phyloP scores from a whole-genome alignment of 1,140 invertebrate species.

The Neotoxoptera formosana region DNA sequence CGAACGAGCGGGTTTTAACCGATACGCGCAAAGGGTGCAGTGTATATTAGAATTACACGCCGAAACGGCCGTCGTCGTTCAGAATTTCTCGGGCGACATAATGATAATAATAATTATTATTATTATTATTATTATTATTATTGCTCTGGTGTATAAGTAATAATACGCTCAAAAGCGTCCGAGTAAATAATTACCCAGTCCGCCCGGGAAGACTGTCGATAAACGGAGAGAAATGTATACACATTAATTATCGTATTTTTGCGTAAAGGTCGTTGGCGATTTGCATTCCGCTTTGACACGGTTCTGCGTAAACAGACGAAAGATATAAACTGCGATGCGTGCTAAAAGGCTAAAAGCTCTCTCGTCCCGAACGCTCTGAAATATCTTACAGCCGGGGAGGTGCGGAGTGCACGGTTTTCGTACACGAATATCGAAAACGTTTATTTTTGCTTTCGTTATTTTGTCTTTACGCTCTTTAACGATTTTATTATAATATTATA shows the following conservation, averaged over 20 bases:
- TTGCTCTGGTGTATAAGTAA: too few species aligned
- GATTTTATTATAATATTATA: not conserved
- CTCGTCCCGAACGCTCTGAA: not conserved
- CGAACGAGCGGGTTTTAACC: not conserved
- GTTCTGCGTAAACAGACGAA: not conserved
- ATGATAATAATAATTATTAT: too few species aligned
- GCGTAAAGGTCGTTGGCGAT: not conserved
- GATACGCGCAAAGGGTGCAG: not conserved
- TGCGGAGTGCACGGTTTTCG: not conserved
- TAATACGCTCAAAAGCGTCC: not conserved
- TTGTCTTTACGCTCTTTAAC: not conserved
- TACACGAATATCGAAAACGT: too few species aligned
- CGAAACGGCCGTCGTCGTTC: not conserved
- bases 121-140: too few species aligned
- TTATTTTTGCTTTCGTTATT: not conserved
- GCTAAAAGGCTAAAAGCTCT: not conserved
- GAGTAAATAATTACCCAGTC: not conserved
- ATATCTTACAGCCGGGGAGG: not conserved
- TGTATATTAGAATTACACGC: too few species aligned
- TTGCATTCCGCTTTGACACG: not conserved
- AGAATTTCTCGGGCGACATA: too few species aligned
- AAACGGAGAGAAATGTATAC: not conserved
- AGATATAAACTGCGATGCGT: not conserved
- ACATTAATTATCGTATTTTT: not conserved
- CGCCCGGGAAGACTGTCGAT: not conserved